Evolutionary conservation across 2,797 vertebrate genomes (phyloP).

Genomic region (Astyanax mexicanus): DNA sequence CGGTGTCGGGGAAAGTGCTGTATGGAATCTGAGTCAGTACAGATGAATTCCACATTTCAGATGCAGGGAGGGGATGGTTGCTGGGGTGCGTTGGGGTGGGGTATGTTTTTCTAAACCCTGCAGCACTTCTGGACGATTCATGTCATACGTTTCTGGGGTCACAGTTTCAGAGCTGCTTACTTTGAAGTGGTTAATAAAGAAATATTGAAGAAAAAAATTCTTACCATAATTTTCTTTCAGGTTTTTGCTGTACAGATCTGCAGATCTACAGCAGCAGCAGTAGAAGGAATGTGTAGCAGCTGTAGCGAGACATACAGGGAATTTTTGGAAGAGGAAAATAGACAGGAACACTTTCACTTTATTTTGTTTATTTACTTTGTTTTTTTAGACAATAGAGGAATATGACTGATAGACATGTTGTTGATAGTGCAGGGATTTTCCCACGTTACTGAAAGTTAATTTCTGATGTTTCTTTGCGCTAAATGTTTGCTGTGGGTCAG

Average conservation of each 20-base stretch:
- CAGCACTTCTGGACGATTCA: not conserved
- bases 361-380: constrained; percentile 30
- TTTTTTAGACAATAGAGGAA: constrained; percentile 18
- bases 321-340: not conserved
- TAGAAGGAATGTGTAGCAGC: not conserved
- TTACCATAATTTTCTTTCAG: no score
- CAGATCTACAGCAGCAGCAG: not conserved
- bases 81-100: no score
- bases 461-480: not conserved
- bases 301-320: not conserved
- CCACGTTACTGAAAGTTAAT: no score
- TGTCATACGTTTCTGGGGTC: not conserved
- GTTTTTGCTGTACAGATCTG: no score
- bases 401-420: not conserved
- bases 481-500: not conserved
- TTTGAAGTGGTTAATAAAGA: constrained; percentile 4
- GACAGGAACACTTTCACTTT: constrained; percentile 33
- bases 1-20: not conserved
- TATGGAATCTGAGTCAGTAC: constrained; percentile 3
- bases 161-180: not conserved
- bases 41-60: not conserved
- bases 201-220: constrained; percentile 27
- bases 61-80: not conserved
- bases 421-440: not conserved
- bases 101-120: not conserved